phyloP scores from a whole-genome alignment of 2,888 invertebrate genomes.

The Troides helena region DNA sequence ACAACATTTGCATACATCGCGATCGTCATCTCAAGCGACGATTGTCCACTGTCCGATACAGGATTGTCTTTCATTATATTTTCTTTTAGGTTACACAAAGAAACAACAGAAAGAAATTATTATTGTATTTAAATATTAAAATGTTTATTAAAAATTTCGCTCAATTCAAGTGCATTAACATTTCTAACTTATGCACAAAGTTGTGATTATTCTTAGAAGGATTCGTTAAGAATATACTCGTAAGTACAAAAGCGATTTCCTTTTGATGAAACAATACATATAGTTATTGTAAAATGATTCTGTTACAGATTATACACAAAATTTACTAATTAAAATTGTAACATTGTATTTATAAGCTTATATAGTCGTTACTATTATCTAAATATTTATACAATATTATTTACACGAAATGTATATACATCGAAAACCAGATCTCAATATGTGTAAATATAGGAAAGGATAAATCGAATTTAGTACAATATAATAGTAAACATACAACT shows the following conservation, averaged over 20 bases:
- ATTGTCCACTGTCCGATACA: too few relatives aligned
- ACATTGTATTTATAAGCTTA: conserved; percentile 37
- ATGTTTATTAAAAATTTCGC: too few relatives aligned
- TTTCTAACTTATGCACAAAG: conserved; percentile 7
- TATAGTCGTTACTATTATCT: conserved; percentile 37
- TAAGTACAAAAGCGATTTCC: conserved; percentile 12
- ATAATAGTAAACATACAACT: conserved; percentile 43
- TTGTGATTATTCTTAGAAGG: conserved; percentile 4
- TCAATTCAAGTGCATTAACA: too few relatives aligned
- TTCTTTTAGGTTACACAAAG: too few relatives aligned
- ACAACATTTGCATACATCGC: too few relatives aligned
- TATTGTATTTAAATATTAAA: too few relatives aligned
- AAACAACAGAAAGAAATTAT: too few relatives aligned
- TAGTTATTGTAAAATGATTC: conserved; percentile 31
- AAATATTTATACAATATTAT: conserved; percentile 49
- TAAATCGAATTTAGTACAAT: conserved; percentile 38
- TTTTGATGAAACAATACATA: conserved; percentile 27
- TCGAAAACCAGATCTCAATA: conserved; percentile 58
- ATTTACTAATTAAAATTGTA: conserved; percentile 35
- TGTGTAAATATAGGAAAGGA: conserved; percentile 38
- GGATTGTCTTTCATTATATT: too few relatives aligned
- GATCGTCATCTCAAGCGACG: too few relatives aligned
- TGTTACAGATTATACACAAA: conserved; percentile 32
- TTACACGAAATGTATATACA: conserved; percentile 60
- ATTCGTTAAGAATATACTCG: conserved; percentile 21